These are phyloP conservation scores for Microcebus ravelobensis DNA, from an alignment of 2,113 vertebrate species.

Conservation along the genomic window DNA sequence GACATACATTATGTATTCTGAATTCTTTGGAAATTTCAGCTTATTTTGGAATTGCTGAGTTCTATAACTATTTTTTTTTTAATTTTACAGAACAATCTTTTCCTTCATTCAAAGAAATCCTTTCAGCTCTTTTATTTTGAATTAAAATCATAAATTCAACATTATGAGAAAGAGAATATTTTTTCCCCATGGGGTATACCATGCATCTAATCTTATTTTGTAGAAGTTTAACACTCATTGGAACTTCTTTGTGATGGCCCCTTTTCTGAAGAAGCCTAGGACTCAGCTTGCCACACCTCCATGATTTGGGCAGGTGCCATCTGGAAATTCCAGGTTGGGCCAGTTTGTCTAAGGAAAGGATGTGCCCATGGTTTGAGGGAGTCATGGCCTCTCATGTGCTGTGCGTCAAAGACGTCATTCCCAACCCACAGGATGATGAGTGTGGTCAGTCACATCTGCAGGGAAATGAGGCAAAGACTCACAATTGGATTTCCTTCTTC, in stretches of 20 bases:
- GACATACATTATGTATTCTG: neutral
- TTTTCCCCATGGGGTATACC: neutral
- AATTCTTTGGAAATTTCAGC: constrained; percentile 25
- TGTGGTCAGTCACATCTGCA: neutral
- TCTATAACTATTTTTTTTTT: neutral
- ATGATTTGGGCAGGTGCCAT: neutral
- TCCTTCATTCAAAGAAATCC: neutral
- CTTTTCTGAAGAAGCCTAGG: neutral
- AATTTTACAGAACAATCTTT: neutral
- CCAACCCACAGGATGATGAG: neutral
- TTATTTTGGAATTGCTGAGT: neutral
- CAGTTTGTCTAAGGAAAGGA: neutral
- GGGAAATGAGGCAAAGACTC: neutral
- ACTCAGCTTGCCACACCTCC: neutral
- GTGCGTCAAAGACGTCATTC: neutral
- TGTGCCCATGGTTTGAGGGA: too few relatives aligned
- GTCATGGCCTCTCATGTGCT: neutral
- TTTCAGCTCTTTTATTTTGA: neutral
- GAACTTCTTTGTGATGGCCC: neutral
- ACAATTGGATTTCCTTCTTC: neutral
- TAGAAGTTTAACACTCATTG: neutral
- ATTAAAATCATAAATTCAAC: neutral
- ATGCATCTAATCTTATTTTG: neutral
- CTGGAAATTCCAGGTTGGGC: neutral
- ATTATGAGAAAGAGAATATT: neutral